Conservation (phyloP, 2,888 invertebrate species). For the Nineta flava region DNA sequence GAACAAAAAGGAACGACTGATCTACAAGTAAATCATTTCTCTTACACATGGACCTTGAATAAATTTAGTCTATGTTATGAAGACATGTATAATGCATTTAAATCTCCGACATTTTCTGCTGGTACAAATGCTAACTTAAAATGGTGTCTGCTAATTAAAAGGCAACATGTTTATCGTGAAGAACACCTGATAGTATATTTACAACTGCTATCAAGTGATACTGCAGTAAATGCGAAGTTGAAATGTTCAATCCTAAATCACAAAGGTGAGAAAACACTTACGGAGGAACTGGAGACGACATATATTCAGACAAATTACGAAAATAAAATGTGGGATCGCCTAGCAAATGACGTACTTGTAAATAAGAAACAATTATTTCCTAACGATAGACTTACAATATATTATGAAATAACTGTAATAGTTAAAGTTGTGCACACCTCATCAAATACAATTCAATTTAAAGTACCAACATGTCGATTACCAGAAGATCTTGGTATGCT, state of each 20-base stretch:
- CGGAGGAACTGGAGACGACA: too few relatives aligned
- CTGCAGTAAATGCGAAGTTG: constrained; percentile 99
- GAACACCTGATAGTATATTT: constrained; percentile 98
- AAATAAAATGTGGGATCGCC: too few relatives aligned
- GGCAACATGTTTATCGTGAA: constrained; percentile 99
- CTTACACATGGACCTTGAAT: constrained; percentile 99
- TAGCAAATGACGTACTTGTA: too few relatives aligned
- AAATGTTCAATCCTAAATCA: constrained; percentile 99
- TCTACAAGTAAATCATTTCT: constrained; percentile 99
- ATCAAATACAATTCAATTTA: constrained; percentile 94
- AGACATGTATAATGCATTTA: constrained; percentile 99
- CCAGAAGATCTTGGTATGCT: constrained; percentile 90
- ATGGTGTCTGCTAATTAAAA: constrained; percentile 99
- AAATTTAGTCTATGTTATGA: constrained; percentile 99
- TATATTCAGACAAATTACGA: constrained; percentile 99
- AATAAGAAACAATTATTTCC: constrained; percentile 95
- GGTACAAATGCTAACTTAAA: constrained; percentile 99
- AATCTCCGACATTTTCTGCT: constrained; percentile 98
- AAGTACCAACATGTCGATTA: constrained; percentile 84
- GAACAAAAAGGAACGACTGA: too few relatives aligned
- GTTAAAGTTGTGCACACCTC: constrained; percentile 99
- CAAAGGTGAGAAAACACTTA: too few relatives aligned
- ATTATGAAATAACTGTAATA: constrained; percentile 93
- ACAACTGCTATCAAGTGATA: constrained; percentile 98
- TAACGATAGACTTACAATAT: constrained; percentile 98